phyloP scores from a whole-genome alignment of 2,113 vertebrate species.

The Rousettus leschenaultii region DNA sequence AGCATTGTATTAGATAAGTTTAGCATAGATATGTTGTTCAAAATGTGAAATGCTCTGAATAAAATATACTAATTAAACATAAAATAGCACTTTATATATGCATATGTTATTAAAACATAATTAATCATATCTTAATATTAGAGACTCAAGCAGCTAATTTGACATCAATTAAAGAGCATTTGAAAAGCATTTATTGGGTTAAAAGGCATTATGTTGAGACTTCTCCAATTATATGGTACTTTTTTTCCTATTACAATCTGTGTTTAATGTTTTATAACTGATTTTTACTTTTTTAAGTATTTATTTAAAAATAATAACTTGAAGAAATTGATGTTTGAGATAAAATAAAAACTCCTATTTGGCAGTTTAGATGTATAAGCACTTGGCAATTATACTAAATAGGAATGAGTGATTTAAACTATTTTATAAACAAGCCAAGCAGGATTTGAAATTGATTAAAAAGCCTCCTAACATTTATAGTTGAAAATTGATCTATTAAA shows the following conservation, averaged over 20 bases:
- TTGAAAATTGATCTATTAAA: background rate
- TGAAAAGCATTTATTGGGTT: background rate
- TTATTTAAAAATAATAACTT: background rate
- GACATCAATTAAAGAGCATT: background rate
- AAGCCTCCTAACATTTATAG: background rate
- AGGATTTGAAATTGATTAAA: background rate
- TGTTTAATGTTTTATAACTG: background rate
- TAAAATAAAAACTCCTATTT: background rate
- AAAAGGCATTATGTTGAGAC: background rate
- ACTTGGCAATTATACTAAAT: background rate
- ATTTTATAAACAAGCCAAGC: background rate
- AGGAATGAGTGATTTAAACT: background rate
- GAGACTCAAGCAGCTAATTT: background rate
- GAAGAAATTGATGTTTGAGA: background rate
- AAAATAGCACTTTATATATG: background rate
- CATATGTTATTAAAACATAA: background rate
- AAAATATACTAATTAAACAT: background rate
- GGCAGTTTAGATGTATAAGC: background rate
- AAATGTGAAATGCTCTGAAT: background rate
- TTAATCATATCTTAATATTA: background rate
- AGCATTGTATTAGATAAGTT: background rate
- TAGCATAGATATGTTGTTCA: background rate
- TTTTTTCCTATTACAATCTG: background rate
- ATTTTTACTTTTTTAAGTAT: background rate
- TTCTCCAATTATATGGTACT: background rate